Evolutionary conservation across 2,888 invertebrate genomes (phyloP).

Genomic region (Lasioglossum oenotherae): DNA sequence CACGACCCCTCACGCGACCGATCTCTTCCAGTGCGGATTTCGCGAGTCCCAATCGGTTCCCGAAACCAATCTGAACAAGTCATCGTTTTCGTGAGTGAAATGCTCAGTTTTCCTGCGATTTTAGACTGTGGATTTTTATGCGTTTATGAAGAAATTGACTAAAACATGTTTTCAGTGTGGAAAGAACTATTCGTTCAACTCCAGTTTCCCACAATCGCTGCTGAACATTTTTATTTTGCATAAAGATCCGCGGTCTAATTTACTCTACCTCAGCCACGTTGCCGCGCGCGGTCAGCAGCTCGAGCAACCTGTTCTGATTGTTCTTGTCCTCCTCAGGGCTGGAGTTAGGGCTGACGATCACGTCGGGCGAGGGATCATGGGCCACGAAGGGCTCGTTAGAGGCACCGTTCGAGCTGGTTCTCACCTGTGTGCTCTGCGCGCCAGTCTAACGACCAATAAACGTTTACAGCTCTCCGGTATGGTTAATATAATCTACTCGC

Average conservation of each 20-base stretch:
- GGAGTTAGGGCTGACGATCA: slow-evolving; percentile 78
- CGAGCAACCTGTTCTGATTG: slow-evolving; percentile 85
- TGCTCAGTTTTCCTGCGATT: neutral
- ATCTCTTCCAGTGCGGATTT: slow-evolving; percentile 83
- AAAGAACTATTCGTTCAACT: too few species aligned
- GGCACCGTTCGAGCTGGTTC: slow-evolving; percentile 70
- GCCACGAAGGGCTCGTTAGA: slow-evolving; percentile 71
- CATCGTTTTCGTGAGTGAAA: neutral
- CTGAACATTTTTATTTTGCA: too few species aligned
- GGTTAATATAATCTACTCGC: neutral
- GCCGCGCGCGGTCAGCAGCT: slow-evolving; percentile 85
- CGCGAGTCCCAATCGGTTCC: slow-evolving; percentile 76
- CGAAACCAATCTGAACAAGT: slow-evolving; percentile 78
- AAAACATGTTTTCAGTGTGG: too few species aligned
- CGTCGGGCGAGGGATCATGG: slow-evolving; percentile 73
- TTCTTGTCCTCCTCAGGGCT: slow-evolving; percentile 81
- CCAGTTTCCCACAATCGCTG: too few species aligned
- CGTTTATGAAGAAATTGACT: too few species aligned
- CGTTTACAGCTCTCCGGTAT: neutral
- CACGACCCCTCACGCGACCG: slow-evolving; percentile 85
- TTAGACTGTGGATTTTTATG: too few species aligned
- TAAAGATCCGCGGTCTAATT: too few species aligned
- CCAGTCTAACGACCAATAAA: neutral
- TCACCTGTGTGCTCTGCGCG: slow-evolving; percentile 54
- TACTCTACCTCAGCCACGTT: slow-evolving; percentile 81